phyloP scores from a whole-genome alignment of 2,797 vertebrate genomes.

The Mallotus villosus region DNA sequence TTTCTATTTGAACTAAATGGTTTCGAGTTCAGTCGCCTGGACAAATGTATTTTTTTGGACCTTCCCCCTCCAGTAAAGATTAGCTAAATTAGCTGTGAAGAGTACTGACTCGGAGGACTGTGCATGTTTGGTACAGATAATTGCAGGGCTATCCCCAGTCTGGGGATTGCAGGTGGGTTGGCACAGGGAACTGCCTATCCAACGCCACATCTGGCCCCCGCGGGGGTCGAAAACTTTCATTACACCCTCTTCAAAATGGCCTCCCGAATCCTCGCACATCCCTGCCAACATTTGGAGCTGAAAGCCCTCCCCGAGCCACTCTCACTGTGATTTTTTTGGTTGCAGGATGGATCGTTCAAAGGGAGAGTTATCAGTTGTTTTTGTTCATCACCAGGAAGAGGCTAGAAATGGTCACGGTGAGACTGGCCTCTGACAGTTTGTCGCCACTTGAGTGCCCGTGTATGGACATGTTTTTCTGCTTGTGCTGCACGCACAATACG shows the following conservation, averaged over 20 bases:
- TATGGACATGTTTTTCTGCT: too few species aligned
- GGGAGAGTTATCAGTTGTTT: background rate
- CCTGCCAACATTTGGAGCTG: conserved; percentile 30
- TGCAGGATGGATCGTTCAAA: background rate
- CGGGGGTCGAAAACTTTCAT: conserved; percentile 63
- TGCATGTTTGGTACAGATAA: conserved; percentile 73
- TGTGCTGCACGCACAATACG: too few species aligned
- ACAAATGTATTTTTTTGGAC: conserved; percentile 65
- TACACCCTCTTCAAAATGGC: conserved; percentile 61
- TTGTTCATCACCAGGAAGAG: conserved; percentile 5
- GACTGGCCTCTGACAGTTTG: background rate
- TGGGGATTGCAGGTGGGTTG: conserved; percentile 71
- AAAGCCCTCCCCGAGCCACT: conserved; percentile 24
- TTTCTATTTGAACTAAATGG: conserved; percentile 54
- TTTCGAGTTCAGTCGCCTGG: conserved; percentile 55
- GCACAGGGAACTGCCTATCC: conserved; percentile 58
- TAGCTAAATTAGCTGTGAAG: conserved; percentile 78
- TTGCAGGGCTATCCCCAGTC: conserved; percentile 61
- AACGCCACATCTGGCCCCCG: conserved; percentile 69
- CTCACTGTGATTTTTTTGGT: background rate
- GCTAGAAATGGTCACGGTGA: background rate
- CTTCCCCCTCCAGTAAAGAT: conserved; percentile 68
- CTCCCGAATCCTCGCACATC: conserved; percentile 49
- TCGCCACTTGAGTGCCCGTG: background rate
- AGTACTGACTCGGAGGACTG: conserved; percentile 65